Evolutionary conservation across 2,888 invertebrate species (phyloP), one percentile per base, ranked within the genome.

Genomic region (Ptychoptera albimana): DNA sequence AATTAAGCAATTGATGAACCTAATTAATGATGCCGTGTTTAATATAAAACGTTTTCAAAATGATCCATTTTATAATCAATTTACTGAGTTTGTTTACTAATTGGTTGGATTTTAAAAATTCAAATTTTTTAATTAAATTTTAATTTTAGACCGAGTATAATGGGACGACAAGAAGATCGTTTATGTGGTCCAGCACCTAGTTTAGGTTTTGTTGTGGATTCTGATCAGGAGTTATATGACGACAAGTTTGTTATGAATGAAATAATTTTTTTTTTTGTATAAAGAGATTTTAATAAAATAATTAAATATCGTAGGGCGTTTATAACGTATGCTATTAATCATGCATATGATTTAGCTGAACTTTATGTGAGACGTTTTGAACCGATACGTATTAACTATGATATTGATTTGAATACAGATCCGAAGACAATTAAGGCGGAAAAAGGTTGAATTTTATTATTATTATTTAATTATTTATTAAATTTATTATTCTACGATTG

Each of bases 101-200:
- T 39, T 9, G 31, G 39, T 47, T 39, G 30, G 3, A 5, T 23
- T 23, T 23, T 7, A 23, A 23, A 5, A 23, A 23, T 3, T 5
- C 3, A 7, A 23, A 23, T 23, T 23, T 5, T 5, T 14, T 12
- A 36, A 36, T 12, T 12, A 13, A 12, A 13, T 3, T 36, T 36
- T 13, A n/a, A 12, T 58, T 61, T 39, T 53, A 81, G 82, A 46
- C 89, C 89, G 0, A 75, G 81, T 13, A 82, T 91, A 49, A 86
- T 88, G 72, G 82, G 80, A 13, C 82, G 84, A 55, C 74, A 78
- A 55, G 83, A 87, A 52, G 80, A 83, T 37, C 74, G 82, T 58
- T 74, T 82, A 0, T 80, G 81, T 45, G 83, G 83, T 2, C 69
- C 72, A 29, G 76, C 86, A 0, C 87, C 88, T 0, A 75, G 77